These are phyloP conservation scores for Calyptommatus sinebrachiatus DNA, from an alignment of 2,113 vertebrate species.

Conservation along the genomic window DNA sequence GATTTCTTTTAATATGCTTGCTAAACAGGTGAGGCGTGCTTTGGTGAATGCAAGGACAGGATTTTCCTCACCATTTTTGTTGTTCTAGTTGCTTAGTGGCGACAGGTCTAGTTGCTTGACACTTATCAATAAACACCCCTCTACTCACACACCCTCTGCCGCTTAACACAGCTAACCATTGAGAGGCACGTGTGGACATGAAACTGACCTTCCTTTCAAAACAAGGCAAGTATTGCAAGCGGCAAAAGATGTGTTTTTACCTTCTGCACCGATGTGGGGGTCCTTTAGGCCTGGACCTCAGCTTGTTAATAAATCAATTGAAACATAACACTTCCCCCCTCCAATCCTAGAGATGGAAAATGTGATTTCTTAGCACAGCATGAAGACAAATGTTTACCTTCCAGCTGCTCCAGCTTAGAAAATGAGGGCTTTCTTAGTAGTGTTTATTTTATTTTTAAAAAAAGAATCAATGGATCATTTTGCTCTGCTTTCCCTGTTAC, in stretches of 20 bases:
- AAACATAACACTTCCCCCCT: constrained; percentile 35
- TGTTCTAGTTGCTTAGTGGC: neutral
- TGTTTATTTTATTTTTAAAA: constrained; percentile 60
- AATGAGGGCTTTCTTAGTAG: constrained; percentile 54
- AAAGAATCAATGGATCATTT: constrained; percentile 55
- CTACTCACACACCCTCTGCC: neutral
- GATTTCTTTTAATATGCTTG: neutral
- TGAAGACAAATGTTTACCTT: constrained; percentile 48
- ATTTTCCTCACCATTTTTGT: constrained; percentile 25
- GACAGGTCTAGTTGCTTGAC: constrained; percentile 25
- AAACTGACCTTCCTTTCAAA: constrained; percentile 45
- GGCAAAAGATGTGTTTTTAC: constrained; percentile 34
- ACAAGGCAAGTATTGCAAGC: constrained; percentile 47
- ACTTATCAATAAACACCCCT: constrained; percentile 43
- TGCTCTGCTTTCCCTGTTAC: constrained; percentile 23
- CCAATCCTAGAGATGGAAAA: constrained; percentile 56
- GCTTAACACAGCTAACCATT: constrained; percentile 55
- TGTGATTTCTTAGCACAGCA: constrained; percentile 61
- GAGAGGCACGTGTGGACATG: fast-evolving
- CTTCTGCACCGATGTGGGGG: constrained; percentile 25
- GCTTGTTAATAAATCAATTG: constrained; percentile 51
- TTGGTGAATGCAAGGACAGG: neutral
- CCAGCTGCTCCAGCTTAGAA: constrained; percentile 41
- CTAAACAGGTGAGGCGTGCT: constrained; percentile 26
- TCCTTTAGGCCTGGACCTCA: constrained; percentile 38